Evolutionary conservation across 2,113 vertebrate species (phyloP), one percentile per base, ranked within the genome.

Genomic region (Equus przewalskii): DNA sequence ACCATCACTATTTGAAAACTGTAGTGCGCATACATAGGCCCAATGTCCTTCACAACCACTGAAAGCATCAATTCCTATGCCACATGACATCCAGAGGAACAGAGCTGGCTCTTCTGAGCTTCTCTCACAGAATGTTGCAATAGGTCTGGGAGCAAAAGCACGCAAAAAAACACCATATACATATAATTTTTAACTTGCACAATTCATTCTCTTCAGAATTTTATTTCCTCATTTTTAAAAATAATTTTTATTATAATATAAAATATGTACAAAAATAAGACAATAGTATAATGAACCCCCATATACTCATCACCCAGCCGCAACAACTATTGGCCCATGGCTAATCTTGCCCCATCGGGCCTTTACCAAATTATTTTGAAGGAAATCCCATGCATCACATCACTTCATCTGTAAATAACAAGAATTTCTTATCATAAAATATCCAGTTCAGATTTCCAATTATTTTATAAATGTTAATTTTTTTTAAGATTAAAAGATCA

Each of bases 141-240:
- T 8, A 80, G 54, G 51, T 51, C 62, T 95, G 62, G 67, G 51
- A 76, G 62, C n/a, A 95, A 93, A 95, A 96, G 26, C 62, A 92
- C 79, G 36, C 11, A 92, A 91, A 93, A 90, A 41, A 91, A 44
- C 70, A 82, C 8, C 16, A 80, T 8, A 76, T 36, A 64, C 21
- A 65, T 30, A 84, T 21, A 80, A 81, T 26, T 92, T 97, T 94
- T 72, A 88, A 88, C 22, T 51, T 89, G 19, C 30, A 91, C 44
- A 97, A 93, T 70, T 85, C 28, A 78, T 84, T 89, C n/a, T 87
- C 70, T 83, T 94, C 14, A 33, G 46, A 93, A 93, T 81, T 85
- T 90, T 88, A 91, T 21, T 82, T 84, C n/a, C 51, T 84, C 65
- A 84, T 89, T 94, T 96, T 33, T 76, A 91, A 96, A 95, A 96